Conservation (phyloP, 2,113 vertebrate genomes). For the Otus sunia region DNA sequence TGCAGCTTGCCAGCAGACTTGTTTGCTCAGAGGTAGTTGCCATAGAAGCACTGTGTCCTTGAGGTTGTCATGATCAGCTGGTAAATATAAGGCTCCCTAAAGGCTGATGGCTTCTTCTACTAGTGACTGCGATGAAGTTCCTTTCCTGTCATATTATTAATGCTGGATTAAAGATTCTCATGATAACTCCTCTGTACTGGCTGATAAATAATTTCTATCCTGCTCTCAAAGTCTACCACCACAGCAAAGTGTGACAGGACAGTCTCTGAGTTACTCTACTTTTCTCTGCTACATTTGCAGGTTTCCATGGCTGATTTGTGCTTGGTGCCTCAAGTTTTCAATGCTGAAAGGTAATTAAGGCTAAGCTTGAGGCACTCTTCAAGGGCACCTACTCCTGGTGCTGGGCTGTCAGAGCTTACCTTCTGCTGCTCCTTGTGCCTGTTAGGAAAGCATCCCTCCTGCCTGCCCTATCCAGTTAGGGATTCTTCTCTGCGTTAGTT, state of each 20-base stretch:
- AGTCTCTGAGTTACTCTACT: background rate
- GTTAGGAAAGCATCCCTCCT: background rate
- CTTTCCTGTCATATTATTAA: background rate
- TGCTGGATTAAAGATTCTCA: background rate
- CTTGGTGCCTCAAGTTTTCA: slow-evolving; percentile 92
- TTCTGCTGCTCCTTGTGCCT: background rate
- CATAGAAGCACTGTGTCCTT: background rate
- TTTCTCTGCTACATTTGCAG: slow-evolving; percentile 72
- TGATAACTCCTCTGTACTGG: background rate
- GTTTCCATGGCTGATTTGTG: slow-evolving; percentile 96
- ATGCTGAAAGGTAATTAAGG: slow-evolving; percentile 87
- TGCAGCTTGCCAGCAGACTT: background rate
- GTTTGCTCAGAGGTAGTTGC: slow-evolving; percentile 1
- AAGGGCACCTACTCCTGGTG: background rate
- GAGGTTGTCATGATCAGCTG: background rate
- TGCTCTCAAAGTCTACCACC: background rate
- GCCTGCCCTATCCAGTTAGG: background rate
- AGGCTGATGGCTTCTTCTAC: background rate
- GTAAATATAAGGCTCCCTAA: background rate
- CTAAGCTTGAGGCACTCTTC: background rate
- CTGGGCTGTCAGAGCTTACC: background rate
- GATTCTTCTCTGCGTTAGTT: background rate
- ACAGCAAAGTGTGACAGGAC: background rate
- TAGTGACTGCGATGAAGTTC: background rate
- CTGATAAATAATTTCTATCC: background rate